Base-by-base conservation (phyloP, 2,888 invertebrate genomes). In the Exephanes ischioxanthus region DNA sequence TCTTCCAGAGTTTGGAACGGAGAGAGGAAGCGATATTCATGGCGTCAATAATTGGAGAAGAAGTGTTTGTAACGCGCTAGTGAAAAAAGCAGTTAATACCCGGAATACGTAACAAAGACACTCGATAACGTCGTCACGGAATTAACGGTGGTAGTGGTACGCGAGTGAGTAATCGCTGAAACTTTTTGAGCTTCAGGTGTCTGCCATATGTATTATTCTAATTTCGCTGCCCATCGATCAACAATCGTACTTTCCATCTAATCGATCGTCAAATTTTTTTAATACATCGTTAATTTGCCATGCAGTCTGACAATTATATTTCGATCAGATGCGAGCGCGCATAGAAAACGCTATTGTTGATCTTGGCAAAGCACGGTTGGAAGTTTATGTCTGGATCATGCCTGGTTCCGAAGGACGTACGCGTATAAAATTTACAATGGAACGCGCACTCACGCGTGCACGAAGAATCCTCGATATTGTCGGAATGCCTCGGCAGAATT, bases 1-100 rank as follows among this genome's bases (percentile, higher is more conserved):
- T 80, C 86, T 87, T 86, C 75, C 85, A 80, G 70, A 53, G 80
- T 73, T 76, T 78, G 83, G 72, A 76, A 85, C 63, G 79, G 66
- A 72, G 53, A 41, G 11, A 63, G 16, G 48, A 76, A 58, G 41
- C 33, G n/a, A 26, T 55, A 4, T 58, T 58, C 58, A 26, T 58
- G 58, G 45, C 61, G 68, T 67, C 51, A 45, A 58, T 77, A 51
- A 77, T 76, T 19, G 26, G 33, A 4, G 48, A 41, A 30, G 26
- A 37, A 58, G 51, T 48, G 68, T 70, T 51, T 30, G 45, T 30
- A 26, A 26, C 4, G 45, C n/a, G 33, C 53, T 33, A n/a, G 16
- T 3, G 45, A 14, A 30, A 41, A 41, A 33, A 70, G 58, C 19
- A 30, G 37, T 58, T 9, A 19, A 30, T 19, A 70, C 45, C 41